Evolutionary conservation across 2,797 vertebrate species (phyloP).

Genomic region (Gouania willdenowi): DNA sequence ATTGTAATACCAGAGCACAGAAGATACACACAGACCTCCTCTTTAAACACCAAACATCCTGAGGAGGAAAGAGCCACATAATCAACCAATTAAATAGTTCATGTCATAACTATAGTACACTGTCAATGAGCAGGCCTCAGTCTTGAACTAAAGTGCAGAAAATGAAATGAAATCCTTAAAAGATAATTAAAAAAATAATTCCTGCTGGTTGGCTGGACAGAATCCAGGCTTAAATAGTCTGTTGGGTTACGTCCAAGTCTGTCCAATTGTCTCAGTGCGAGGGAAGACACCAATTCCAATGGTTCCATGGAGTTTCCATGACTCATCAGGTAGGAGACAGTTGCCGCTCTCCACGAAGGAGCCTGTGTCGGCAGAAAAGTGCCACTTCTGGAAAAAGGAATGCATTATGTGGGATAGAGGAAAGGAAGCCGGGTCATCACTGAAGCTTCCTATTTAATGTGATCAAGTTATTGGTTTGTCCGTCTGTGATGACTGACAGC

Average conservation of each 20-base stretch:
- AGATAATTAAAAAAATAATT: constrained; percentile 60
- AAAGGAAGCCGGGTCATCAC: constrained; percentile 49
- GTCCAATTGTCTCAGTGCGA: constrained; percentile 76
- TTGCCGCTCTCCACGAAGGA: constrained; percentile 49
- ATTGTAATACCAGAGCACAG: constrained; percentile 34
- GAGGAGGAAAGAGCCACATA: constrained; percentile 52
- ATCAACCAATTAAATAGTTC: constrained; percentile 59
- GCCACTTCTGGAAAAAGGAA: constrained; percentile 66
- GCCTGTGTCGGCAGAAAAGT: constrained; percentile 51
- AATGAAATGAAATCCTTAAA: constrained; percentile 67
- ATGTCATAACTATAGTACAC: constrained; percentile 44
- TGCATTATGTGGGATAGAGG: constrained; percentile 66
- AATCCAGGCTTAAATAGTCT: constrained; percentile 57
- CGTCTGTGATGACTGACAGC: constrained; percentile 37
- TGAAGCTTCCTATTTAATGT: constrained; percentile 45
- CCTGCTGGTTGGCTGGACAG: constrained; percentile 64
- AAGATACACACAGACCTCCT: constrained; percentile 26
- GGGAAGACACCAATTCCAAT: constrained; percentile 76
- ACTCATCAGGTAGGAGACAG: constrained; percentile 58
- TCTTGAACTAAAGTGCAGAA: constrained; percentile 79
- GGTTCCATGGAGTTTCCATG: constrained; percentile 64
- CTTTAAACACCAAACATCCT: constrained; percentile 53
- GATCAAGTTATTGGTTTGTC: constrained; percentile 56
- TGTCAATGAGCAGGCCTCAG: constrained; percentile 55
- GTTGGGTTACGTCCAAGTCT: constrained; percentile 65